Evolutionary conservation across 2,113 vertebrate species (phyloP), one percentile per base, ranked within the genome.

Genomic region (Lagopus muta): DNA sequence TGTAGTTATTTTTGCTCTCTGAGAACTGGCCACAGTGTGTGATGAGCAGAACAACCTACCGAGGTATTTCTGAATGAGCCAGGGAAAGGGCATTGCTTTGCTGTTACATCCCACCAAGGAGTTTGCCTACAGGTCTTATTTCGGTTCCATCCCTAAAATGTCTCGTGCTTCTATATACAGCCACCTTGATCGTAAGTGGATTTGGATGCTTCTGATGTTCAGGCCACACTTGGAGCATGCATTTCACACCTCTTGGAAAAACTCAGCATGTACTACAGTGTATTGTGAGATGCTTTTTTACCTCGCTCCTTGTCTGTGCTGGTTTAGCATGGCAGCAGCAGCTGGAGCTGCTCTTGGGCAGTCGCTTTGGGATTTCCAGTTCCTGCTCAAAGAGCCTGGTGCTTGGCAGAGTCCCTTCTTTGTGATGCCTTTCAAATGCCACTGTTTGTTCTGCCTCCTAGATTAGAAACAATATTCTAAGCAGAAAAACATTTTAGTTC

Each of bases 321-420:
- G 70, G 28, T 86, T 92, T 71, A 75, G 42, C 8, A 11, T 58
- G 58, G 85, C 55, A 80, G 73, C 76, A 88, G 34, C 79, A 57
- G 48, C 77, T 81, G 92, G 64, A 93, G 73, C 83, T 84, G 62
- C 30, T 69, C 21, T 60, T 47, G 43, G 64, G 34, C 48, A 42
- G 71, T 60, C 88, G 61, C 38, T 82, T 18, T 4, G 75, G 72
- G 85, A 71, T 55, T 90, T 55, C 58, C 80, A 61, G 67, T 47
- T 89, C 80, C 75, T 50, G 8, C 50, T 75, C 45, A 47, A 32
- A 61, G 61, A 94, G 30, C 5, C n/a, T 27, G n/a, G 19, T 48
- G 72, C 21, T 19, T 18, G 48, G 40, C n/a, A 81, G 14, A 17
- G 0, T 75, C 27, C 86, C 57, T 75, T 64, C 72, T 78, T 7